Evolutionary conservation across 2,113 vertebrate genomes (phyloP).

Genomic region (Telmatochromis brachygnathus): DNA sequence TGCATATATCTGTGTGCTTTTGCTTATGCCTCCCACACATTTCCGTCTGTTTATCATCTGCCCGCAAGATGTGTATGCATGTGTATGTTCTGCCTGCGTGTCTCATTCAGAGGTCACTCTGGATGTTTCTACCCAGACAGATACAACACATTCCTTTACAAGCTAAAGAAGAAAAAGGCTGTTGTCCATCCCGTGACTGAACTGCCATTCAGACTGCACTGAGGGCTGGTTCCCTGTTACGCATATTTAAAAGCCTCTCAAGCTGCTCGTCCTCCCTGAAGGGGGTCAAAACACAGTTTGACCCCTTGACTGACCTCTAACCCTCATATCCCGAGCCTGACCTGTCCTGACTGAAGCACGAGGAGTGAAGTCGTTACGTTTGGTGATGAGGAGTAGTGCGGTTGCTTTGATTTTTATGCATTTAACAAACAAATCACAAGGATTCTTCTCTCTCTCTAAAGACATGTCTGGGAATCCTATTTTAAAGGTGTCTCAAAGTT

Average conservation of each 20-base stretch:
- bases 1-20: not conserved
- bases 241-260: slow-evolving; percentile 6
- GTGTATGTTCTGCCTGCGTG: not conserved
- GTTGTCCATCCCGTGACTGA: slow-evolving; percentile 1
- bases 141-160: slow-evolving; percentile 28
- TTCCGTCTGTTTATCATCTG: slow-evolving; percentile 19
- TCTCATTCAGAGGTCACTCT: slow-evolving; percentile 4
- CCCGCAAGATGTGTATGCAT: not conserved
- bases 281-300: not conserved
- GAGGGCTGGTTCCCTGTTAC: not conserved
- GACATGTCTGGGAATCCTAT: not conserved
- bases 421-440: not conserved
- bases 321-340: not conserved
- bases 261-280: not conserved
- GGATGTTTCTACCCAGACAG: slow-evolving; percentile 27
- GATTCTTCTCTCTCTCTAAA: not conserved
- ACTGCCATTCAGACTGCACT: not conserved
- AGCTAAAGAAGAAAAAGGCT: not conserved
- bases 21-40: not conserved
- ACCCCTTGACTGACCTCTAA: slow-evolving; percentile 1
- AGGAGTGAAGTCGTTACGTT: not conserved
- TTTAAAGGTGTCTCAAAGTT: not conserved
- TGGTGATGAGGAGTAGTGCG: not conserved
- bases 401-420: not conserved
- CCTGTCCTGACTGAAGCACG: not conserved